A percentile compares a stretch with the other conserved stretches of the same genome.
Conservation (phyloP, 1,140 invertebrate species). For the Nasonia vitripennis region DNA sequence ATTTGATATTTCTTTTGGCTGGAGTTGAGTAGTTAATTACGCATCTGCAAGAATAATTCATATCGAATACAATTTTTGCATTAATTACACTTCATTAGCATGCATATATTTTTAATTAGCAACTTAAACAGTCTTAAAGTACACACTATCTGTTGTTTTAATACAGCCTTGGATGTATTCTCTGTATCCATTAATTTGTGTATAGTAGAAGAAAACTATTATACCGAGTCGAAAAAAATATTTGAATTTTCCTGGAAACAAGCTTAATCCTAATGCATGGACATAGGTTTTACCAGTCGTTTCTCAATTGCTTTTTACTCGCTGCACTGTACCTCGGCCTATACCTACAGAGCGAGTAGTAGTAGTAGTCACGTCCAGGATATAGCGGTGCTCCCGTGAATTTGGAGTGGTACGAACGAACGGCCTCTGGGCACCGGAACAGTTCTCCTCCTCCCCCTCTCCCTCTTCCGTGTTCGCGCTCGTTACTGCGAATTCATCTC, state of each 20-base stretch:
- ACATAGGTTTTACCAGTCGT: background rate
- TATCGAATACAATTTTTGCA: no score
- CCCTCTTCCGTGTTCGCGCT: constrained; percentile 29
- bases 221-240: background rate
- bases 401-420: constrained; percentile 6
- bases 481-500: constrained; percentile 59
- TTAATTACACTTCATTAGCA: no score
- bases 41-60: no score
- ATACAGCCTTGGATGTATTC: no score
- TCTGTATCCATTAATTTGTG: no score
- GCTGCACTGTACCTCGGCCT: background rate
- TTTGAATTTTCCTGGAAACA: background rate
- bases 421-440: background rate
- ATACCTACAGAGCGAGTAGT: background rate
- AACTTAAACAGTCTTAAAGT: no score
- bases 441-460: background rate
- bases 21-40: no score
- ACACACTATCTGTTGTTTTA: no score
- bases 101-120: no score
- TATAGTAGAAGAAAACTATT: no score
- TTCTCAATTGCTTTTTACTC: background rate
- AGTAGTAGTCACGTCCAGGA: background rate
- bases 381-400: constrained; percentile 3
- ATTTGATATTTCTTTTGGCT: no score
- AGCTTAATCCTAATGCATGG: background rate